These are phyloP conservation scores for Hydrocynus forskahlii DNA, from an alignment of 2,797 vertebrate species.

Conservation along the genomic window DNA sequence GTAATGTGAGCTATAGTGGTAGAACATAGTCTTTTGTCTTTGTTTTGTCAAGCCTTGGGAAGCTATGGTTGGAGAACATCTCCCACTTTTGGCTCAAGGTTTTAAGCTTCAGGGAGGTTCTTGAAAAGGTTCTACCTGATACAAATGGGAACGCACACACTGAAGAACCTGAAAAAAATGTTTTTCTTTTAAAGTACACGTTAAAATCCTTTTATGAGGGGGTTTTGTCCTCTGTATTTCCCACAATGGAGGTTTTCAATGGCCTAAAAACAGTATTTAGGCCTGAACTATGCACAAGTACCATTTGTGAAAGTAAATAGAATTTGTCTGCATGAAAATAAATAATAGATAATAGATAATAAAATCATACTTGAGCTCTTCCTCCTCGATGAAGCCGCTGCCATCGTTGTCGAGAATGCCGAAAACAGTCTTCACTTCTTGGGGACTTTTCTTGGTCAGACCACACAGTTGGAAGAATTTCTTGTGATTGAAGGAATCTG, in stretches of 20 bases:
- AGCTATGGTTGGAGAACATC: background rate
- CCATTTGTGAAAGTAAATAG: too few relatives aligned
- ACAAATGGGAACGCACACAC: background rate
- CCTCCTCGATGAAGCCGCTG: conserved; percentile 91
- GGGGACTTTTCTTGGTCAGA: conserved; percentile 87
- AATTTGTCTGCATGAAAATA: background rate
- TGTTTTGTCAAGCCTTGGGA: too few relatives aligned
- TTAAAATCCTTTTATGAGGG: background rate
- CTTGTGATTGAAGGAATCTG: conserved; percentile 91
- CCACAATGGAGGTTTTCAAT: background rate
- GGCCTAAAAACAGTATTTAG: background rate
- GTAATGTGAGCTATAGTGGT: background rate
- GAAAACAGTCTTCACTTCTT: conserved; percentile 91
- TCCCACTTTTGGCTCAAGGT: background rate
- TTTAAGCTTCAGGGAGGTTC: too few relatives aligned
- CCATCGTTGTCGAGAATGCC: conserved; percentile 88
- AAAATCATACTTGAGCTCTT: conserved; percentile 88
- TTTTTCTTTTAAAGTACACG: too few relatives aligned
- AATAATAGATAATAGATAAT: background rate
- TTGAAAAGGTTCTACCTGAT: background rate
- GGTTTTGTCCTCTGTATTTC: background rate
- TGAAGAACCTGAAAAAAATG: background rate
- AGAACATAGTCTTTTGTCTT: too few relatives aligned
- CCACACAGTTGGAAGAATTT: conserved; percentile 95
- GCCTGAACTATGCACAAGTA: background rate